Conservation (phyloP, 2,888 invertebrate genomes). For the Callosobruchus maculatus region DNA sequence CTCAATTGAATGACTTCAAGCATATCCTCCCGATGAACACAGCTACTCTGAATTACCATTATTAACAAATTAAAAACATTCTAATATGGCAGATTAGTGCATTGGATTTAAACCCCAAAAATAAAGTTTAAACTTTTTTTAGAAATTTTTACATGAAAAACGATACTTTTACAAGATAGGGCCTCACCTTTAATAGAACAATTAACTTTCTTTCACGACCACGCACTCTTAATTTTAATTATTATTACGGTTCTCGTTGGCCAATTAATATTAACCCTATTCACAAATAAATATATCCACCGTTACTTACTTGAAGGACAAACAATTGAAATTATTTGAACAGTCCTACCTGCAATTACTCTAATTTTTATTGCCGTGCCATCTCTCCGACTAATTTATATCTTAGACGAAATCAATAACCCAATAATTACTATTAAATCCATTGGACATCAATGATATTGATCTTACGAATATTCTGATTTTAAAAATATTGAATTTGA, state of each 20-base stretch:
- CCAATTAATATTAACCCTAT: conserved; percentile 55
- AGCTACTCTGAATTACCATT: no score
- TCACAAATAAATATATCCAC: conserved; percentile 57
- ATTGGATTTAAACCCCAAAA: conserved; percentile 68
- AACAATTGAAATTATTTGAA: conserved; percentile 65
- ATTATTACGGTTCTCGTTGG: conserved; percentile 60
- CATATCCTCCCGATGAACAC: conserved; percentile 57
- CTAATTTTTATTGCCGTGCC: conserved; percentile 63
- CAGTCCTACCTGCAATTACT: conserved; percentile 58
- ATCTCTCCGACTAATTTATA: conserved; percentile 58
- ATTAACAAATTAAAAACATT: no score
- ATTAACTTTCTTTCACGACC: conserved; percentile 63
- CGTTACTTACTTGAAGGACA: conserved; percentile 58
- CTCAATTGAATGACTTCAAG: no score
- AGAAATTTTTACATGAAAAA: conserved; percentile 60
- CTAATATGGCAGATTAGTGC: conserved; percentile 62
- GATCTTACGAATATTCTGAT: conserved; percentile 61
- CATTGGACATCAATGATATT: conserved; percentile 57
- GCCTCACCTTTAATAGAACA: conserved; percentile 64
- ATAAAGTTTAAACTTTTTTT: conserved; percentile 59
- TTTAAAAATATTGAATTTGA: conserved; percentile 58
- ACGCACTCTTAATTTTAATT: conserved; percentile 58
- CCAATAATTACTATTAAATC: conserved; percentile 58
- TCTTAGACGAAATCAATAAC: conserved; percentile 60
- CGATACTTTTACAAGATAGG: conserved; percentile 58